These are phyloP conservation scores for Eunapius fragilis DNA, from an alignment of 37 sponge, comb jelly and placozoan species.

Conservation along the genomic window DNA sequence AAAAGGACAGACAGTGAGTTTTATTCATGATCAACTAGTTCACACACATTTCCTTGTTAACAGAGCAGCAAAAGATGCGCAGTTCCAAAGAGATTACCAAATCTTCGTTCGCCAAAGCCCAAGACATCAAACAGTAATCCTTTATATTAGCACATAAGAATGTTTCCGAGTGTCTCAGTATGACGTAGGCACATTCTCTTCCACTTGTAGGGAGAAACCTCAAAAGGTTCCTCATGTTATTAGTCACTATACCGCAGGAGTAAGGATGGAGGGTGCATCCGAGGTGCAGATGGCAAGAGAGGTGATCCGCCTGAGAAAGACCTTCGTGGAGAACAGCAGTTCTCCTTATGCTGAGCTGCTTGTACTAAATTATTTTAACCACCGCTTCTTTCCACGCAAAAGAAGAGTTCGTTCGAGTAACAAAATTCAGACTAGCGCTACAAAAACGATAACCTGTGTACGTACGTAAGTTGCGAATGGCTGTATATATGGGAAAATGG, in stretches of 20 bases:
- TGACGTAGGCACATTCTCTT: too few relatives aligned
- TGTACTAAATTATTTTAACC: background rate
- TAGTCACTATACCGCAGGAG: constrained; percentile 82
- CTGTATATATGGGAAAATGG: too few relatives aligned
- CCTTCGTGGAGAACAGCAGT: constrained; percentile 45
- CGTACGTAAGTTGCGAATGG: too few relatives aligned
- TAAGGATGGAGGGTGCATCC: constrained; percentile 73
- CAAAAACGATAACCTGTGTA: too few relatives aligned
- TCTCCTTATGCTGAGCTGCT: constrained; percentile 86
- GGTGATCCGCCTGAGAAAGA: constrained; percentile 47
- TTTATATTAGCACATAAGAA: too few relatives aligned
- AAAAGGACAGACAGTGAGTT: background rate
- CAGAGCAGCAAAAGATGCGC: background rate
- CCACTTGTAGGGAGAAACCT: constrained; percentile 15
- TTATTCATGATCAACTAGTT: too few relatives aligned
- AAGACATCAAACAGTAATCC: background rate
- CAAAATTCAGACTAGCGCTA: too few relatives aligned
- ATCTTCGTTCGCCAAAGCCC: background rate
- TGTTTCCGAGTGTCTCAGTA: too few relatives aligned
- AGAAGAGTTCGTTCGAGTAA: too few relatives aligned
- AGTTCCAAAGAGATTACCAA: background rate
- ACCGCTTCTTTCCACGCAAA: background rate
- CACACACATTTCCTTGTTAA: too few relatives aligned
- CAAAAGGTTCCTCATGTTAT: constrained; percentile 84
- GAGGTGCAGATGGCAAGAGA: constrained; percentile 76